These are phyloP conservation scores for Drosophila neutralis DNA, from an alignment of 2,888 invertebrate genomes.

Conservation along the genomic window DNA sequence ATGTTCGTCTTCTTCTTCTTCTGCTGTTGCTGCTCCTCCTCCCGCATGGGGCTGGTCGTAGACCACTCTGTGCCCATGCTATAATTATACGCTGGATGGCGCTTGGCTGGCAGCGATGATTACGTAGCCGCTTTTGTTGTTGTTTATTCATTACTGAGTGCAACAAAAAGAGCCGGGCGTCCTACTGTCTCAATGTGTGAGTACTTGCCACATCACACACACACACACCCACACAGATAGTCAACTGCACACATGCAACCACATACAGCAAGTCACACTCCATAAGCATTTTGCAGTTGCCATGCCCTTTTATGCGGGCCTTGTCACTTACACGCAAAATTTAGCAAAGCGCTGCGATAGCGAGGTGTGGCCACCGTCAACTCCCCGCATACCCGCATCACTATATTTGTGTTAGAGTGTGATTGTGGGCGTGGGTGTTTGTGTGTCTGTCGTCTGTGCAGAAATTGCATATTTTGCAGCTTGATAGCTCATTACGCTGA, in stretches of 20 bases:
- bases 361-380: slow-evolving; percentile 61
- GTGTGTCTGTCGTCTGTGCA: slow-evolving; percentile 56
- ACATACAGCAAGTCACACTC: slow-evolving; percentile 24
- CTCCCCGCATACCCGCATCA: slow-evolving; percentile 49
- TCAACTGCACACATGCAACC: slow-evolving; percentile 23
- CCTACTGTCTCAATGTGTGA: slow-evolving; percentile 22
- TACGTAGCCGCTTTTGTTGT: slow-evolving; percentile 63
- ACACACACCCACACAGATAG: slow-evolving; percentile 2
- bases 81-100: slow-evolving; percentile 76
- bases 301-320: slow-evolving; percentile 70
- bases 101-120: slow-evolving; percentile 68
- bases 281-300: slow-evolving; percentile 59
- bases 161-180: slow-evolving; percentile 63
- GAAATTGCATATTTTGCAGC: slow-evolving; percentile 81
- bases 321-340: slow-evolving; percentile 79
- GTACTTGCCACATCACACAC: slow-evolving; percentile 29
- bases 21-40: not conserved
- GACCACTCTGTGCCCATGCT: slow-evolving; percentile 23
- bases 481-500: slow-evolving; percentile 81
- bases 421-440: slow-evolving; percentile 10
- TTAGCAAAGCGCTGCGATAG: slow-evolving; percentile 73
- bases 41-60: not conserved
- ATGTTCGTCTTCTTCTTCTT: not conserved
- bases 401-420: not conserved
- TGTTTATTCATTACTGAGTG: slow-evolving; percentile 78